Evolutionary conservation across 92 coral and sea anemone genomes (phyloP).

Genomic region (Actinernus sp.): DNA sequence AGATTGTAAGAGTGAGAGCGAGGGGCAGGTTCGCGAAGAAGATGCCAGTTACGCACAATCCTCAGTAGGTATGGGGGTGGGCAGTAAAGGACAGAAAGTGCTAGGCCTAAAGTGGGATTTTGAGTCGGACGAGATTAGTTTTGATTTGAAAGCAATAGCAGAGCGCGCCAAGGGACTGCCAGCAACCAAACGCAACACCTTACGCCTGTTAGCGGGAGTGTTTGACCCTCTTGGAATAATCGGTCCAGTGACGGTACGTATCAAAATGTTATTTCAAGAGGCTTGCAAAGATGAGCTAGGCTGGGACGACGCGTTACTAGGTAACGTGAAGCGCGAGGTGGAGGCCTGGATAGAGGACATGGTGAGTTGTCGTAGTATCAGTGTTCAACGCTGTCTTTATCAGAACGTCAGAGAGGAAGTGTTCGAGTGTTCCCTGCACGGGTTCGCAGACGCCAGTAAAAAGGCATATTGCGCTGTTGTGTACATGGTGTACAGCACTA

Average conservation of each 20-base stretch:
- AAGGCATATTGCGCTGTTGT: constrained; percentile 10
- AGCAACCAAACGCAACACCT: too few relatives aligned
- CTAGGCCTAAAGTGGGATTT: constrained; percentile 46
- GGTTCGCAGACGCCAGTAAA: constrained; percentile 29
- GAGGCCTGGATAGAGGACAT: constrained; percentile 40
- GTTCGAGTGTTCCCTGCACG: constrained; percentile 16
- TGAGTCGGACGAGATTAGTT: constrained; percentile 12
- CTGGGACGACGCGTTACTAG: constrained; percentile 48
- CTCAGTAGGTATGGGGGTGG: neutral
- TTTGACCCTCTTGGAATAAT: too few relatives aligned
- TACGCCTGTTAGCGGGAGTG: constrained; percentile 25
- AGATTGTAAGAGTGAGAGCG: too few relatives aligned
- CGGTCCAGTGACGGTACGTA: constrained; percentile 27
- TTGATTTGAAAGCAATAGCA: constrained; percentile 12
- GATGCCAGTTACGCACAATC: constrained; percentile 21
- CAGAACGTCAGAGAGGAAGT: constrained; percentile 7
- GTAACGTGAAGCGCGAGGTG: constrained; percentile 1
- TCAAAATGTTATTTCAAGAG: constrained; percentile 47
- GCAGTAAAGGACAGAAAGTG: constrained; percentile 33
- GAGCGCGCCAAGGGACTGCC: too few relatives aligned
- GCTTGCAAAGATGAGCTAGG: constrained; percentile 18
- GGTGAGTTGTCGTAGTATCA: constrained; percentile 2
- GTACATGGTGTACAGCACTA: constrained; percentile 6
- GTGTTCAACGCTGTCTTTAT: constrained; percentile 20
- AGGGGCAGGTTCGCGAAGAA: too few relatives aligned